A percentile compares a stretch with the other conserved stretches of the same genome.
Evolutionary conservation across 2,113 vertebrate genomes (phyloP).

Genomic region (Sardina pilchardus): DNA sequence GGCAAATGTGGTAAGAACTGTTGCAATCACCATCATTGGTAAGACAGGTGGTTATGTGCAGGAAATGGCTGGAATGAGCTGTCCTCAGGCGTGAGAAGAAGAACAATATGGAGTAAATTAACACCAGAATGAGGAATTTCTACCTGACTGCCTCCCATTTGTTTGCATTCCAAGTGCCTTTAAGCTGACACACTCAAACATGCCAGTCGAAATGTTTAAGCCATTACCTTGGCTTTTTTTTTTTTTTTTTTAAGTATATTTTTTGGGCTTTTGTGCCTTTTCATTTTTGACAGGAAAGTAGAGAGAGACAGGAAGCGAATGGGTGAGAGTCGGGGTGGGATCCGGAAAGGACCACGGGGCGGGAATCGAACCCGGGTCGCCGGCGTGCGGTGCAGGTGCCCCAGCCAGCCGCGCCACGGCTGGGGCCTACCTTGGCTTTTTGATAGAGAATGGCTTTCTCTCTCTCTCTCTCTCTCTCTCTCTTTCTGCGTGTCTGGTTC

Average conservation of each 20-base stretch:
- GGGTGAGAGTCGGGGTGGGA: too few relatives aligned
- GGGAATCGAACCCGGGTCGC: too few relatives aligned
- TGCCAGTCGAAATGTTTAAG: not conserved
- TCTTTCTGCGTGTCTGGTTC: too few relatives aligned
- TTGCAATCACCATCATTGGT: not conserved
- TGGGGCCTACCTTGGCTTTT: not conserved
- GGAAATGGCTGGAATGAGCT: not conserved
- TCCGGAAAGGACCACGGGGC: too few relatives aligned
- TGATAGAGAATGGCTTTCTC: not conserved
- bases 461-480: not conserved
- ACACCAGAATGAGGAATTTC: not conserved
- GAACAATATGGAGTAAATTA: not conserved
- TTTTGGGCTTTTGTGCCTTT: too few relatives aligned
- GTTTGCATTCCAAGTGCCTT: not conserved
- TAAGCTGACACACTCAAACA: not conserved
- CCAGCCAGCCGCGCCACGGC: too few relatives aligned
- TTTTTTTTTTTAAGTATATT: too few relatives aligned
- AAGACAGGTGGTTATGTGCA: not conserved
- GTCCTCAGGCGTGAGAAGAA: not conserved
- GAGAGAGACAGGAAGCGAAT: too few relatives aligned
- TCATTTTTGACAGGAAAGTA: too few relatives aligned
- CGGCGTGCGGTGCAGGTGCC: too few relatives aligned
- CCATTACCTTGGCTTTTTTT: not conserved
- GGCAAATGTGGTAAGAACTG: not conserved
- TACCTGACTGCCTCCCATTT: not conserved